These are phyloP conservation scores for Chionodraco myersi DNA, from an alignment of 2,113 vertebrate species.

Conservation along the genomic window DNA sequence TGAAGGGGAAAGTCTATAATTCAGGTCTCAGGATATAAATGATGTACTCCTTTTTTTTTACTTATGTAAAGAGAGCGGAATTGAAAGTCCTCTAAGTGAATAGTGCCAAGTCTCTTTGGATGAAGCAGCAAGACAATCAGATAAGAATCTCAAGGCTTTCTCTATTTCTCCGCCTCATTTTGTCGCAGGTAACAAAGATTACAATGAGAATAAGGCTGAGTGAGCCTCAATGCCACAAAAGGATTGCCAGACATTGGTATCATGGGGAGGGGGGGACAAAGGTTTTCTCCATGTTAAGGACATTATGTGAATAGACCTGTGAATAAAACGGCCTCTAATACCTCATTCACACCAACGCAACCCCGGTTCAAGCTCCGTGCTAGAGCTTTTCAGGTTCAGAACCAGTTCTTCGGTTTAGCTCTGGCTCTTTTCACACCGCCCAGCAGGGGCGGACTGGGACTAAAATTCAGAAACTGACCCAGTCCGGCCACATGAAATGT, in stretches of 20 bases:
- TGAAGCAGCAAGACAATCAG: constrained; percentile 17
- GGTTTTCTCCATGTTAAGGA: constrained; percentile 24
- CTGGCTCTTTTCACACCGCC: no score
- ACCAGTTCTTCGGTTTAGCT: no score
- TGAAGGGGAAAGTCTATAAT: constrained; percentile 2
- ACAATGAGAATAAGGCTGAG: constrained; percentile 33
- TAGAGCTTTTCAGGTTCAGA: no score
- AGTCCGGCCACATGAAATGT: no score
- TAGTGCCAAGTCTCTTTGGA: constrained; percentile 22
- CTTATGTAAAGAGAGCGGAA: background rate
- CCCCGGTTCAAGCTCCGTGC: no score
- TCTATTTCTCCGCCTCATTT: constrained; percentile 18
- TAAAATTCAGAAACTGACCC: no score
- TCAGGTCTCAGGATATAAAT: constrained; percentile 10
- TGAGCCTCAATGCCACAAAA: constrained; percentile 9
- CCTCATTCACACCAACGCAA: no score
- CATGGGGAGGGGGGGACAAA: background rate
- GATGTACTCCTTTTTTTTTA: constrained; percentile 8
- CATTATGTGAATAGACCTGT: constrained; percentile 22
- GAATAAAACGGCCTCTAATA: constrained; percentile 2
- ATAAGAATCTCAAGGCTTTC: constrained; percentile 40
- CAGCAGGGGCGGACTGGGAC: no score
- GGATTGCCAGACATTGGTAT: constrained; percentile 33
- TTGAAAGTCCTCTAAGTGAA: constrained; percentile 22
- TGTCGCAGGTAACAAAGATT: constrained; percentile 46